Base-by-base conservation (phyloP, 2,888 invertebrate genomes). In the Drosophila putrida region DNA sequence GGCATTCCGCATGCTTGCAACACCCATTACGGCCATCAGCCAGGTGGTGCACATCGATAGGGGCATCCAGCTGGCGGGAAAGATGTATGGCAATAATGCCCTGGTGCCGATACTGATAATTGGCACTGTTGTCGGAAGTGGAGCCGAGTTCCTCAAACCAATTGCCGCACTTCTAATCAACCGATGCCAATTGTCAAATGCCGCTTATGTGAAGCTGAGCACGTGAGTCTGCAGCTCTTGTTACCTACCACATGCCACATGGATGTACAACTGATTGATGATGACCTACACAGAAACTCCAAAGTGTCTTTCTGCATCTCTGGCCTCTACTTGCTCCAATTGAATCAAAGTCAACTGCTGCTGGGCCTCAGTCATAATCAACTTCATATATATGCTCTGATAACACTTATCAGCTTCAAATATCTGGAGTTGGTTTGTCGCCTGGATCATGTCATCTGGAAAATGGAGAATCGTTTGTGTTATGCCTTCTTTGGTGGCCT, bases 61-160 rank as follows among this genome's bases (percentile, higher is more conserved):
- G 4, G 81, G 75, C 25, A 63, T 85, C 1, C 55, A 73, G 6
- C 8, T 73, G 44, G 83, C 88, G 0, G 71, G 57, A 0, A 51
- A 55, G 36, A 50, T 70, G 9, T 85, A 88, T 28, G 68, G 68
- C 46, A 61, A 55, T 4, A 61, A 71, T 41, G 78, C 86, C 2
- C 41, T 74, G 10, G 9, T 85, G 35, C 88, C 88, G 2, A 80
- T 85, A 50, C 39, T 85, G 5, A 46, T 85, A 5, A 46, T 88
- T 6, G 88, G 88, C 59, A 83, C 85, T 4, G 74, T 81, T 4
- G 71, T 81, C 50, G 85, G 85, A 11, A 85, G 85, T 13, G 88
- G 85, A 1, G 88, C 86, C 1, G 85, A 88, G 38, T 63, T 85
- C 4, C 66, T 85, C 0, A 88, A 81, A 38, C 85, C 85, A 2